Evolutionary conservation across 2,797 vertebrate species (phyloP).

Genomic region (Sarcophilus harrisii): DNA sequence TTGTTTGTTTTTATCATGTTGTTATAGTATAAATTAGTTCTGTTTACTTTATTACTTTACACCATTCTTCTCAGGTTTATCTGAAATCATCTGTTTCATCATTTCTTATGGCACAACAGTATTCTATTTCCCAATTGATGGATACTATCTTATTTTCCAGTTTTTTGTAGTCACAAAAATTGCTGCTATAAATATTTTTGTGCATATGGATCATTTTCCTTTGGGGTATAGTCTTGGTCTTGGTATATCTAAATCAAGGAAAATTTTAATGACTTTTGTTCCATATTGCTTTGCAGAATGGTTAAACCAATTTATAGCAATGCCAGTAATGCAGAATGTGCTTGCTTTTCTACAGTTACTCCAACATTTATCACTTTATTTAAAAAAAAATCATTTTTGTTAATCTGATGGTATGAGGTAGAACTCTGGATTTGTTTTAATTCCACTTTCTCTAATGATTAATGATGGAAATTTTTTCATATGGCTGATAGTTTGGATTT

Average conservation of each 20-base stretch:
- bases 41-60: background rate
- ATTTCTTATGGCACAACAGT: background rate
- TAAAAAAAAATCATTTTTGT: background rate
- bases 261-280: background rate
- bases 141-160: background rate
- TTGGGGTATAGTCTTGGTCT: background rate
- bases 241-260: background rate
- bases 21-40: background rate
- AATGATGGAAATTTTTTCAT: background rate
- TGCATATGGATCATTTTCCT: background rate
- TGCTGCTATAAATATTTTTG: background rate
- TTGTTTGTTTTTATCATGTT: background rate
- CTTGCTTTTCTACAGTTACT: background rate
- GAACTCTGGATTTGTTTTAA: background rate
- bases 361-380: background rate
- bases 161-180: background rate
- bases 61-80: background rate
- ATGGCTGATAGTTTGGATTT: background rate
- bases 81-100: background rate
- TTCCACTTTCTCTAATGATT: background rate
- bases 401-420: background rate
- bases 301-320: background rate
- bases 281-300: background rate
- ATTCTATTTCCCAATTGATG: background rate
- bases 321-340: background rate